Evolutionary conservation across 2,113 vertebrate species (phyloP).

Genomic region (Cyprinodon brontotheroides): DNA sequence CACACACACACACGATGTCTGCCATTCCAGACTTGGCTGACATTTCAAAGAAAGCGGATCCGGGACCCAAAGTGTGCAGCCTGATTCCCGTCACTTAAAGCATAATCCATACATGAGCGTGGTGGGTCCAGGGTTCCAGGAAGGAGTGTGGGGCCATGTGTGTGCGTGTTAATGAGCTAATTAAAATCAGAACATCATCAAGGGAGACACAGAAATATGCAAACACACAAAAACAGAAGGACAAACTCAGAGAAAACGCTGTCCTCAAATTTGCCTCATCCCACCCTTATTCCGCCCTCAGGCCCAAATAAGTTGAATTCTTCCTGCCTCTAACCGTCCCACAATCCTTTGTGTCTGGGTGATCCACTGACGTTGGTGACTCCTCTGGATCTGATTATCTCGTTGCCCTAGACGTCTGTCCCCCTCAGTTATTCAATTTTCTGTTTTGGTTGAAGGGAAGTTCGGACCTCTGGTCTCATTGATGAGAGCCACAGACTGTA

Average conservation of each 20-base stretch:
- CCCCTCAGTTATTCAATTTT: neutral
- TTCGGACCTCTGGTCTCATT: neutral
- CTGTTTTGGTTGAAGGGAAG: slow-evolving; percentile 1
- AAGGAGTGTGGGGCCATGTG: slow-evolving; percentile 41
- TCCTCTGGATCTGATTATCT: slow-evolving; percentile 28
- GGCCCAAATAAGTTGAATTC: slow-evolving; percentile 44
- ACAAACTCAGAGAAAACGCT: neutral
- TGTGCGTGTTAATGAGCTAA: slow-evolving; percentile 70
- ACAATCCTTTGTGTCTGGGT: slow-evolving; percentile 58
- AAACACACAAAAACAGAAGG: neutral
- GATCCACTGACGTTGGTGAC: slow-evolving; percentile 43
- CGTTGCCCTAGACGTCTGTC: slow-evolving; percentile 30
- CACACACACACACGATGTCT: slow-evolving; percentile 39
- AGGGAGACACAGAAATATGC: slow-evolving; percentile 22
- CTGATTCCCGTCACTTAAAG: slow-evolving; percentile 56
- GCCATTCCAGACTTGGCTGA: slow-evolving; percentile 57
- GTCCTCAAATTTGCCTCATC: slow-evolving; percentile 35
- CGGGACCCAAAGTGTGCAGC: slow-evolving; percentile 46
- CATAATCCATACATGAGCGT: slow-evolving; percentile 61
- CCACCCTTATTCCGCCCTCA: slow-evolving; percentile 52
- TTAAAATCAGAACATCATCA: slow-evolving; percentile 71
- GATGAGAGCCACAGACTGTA: neutral
- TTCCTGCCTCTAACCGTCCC: slow-evolving; percentile 51
- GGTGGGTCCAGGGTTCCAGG: slow-evolving; percentile 69
- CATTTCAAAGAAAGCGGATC: slow-evolving; percentile 46